Percentiles rank a stretch among this genome's conserved stretches.
Conservation (phyloP, 2,888 invertebrate species). For the Trichacis sp. region DNA sequence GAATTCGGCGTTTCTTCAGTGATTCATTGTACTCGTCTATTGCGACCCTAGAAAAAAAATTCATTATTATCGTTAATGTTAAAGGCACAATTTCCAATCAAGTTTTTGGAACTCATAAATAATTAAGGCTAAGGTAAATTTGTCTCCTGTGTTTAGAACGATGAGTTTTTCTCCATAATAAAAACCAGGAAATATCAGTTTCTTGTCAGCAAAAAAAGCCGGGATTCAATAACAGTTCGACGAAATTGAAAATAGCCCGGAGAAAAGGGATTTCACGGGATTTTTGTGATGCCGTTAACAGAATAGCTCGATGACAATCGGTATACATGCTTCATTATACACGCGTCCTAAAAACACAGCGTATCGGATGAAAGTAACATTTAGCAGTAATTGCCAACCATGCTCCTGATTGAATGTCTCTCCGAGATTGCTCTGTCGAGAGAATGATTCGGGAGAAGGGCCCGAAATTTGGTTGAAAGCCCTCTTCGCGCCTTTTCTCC, state of each 20-base stretch:
- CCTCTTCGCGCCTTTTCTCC: slow-evolving; percentile 24
- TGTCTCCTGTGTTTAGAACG: too few relatives aligned
- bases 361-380: slow-evolving; percentile 11
- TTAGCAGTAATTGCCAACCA: slow-evolving; percentile 13
- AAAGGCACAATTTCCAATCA: too few relatives aligned
- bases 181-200: too few relatives aligned
- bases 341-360: not conserved
- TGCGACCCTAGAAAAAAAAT: not conserved
- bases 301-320: not conserved
- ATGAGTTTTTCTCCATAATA: too few relatives aligned
- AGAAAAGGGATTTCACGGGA: slow-evolving; percentile 8
- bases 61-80: too few relatives aligned
- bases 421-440: slow-evolving; percentile 8
- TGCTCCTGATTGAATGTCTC: slow-evolving; percentile 5
- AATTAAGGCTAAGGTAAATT: too few relatives aligned
- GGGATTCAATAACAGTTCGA: not conserved
- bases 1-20: slow-evolving; percentile 32
- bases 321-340: slow-evolving; percentile 5
- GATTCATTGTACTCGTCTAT: slow-evolving; percentile 36
- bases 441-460: slow-evolving; percentile 6
- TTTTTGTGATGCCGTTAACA: slow-evolving; percentile 1
- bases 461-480: slow-evolving; percentile 18
- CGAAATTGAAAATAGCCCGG: not conserved
- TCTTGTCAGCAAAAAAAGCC: not conserved
- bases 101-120: too few relatives aligned